phyloP scores from a whole-genome alignment of 2,797 vertebrate species.

The Cygnus olor region DNA sequence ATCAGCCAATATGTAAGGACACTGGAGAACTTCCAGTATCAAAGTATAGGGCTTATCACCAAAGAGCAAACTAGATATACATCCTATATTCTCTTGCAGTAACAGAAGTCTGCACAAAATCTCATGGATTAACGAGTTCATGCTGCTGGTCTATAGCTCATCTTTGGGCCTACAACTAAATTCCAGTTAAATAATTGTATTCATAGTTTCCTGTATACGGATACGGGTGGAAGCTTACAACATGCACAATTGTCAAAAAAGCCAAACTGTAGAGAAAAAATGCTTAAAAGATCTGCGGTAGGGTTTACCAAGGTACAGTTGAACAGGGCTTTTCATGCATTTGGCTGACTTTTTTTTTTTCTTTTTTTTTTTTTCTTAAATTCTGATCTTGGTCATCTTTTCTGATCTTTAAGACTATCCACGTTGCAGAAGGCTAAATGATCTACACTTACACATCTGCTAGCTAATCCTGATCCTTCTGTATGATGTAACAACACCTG shows the following conservation, averaged over 20 bases:
- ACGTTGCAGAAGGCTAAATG: not conserved
- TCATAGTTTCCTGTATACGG: not conserved
- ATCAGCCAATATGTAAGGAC: not conserved
- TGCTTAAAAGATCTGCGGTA: not conserved
- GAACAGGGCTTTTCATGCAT: not conserved
- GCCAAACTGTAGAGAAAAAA: not conserved
- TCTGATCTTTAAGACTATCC: not conserved
- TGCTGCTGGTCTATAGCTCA: not conserved
- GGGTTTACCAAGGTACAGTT: not conserved
- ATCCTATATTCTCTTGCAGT: not conserved
- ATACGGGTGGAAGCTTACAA: not conserved
- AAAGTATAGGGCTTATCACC: not conserved
- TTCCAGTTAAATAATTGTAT: not conserved
- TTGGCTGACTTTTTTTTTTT: not conserved
- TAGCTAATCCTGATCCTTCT: slow-evolving; percentile 18
- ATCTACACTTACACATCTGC: not conserved
- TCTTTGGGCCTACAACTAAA: not conserved
- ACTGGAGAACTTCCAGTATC: not conserved
- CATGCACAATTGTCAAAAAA: not conserved
- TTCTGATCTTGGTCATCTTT: not conserved
- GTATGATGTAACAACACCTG: slow-evolving; percentile 8
- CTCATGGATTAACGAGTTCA: not conserved
- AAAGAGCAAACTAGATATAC: not conserved
- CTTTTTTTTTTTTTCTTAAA: not conserved
- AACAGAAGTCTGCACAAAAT: not conserved